phyloP scores from a whole-genome alignment of 2,113 vertebrate genomes.

The Athene cunicularia region DNA sequence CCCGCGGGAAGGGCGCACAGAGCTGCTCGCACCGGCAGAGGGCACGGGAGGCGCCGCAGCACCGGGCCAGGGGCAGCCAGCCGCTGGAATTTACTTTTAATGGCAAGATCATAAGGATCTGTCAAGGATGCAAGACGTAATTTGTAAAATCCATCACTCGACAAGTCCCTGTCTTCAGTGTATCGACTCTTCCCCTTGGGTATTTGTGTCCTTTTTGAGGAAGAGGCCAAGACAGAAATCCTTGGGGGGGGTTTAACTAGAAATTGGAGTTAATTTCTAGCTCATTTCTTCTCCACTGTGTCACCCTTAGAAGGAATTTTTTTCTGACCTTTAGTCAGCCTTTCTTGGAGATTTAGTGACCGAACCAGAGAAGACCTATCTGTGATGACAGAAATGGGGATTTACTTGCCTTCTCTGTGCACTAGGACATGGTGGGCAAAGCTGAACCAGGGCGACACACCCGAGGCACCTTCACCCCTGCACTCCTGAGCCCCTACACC shows the following conservation, averaged over 20 bases:
- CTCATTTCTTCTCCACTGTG: neutral
- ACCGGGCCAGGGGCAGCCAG: neutral
- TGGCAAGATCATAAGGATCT: neutral
- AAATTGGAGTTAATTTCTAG: neutral
- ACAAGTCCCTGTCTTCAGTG: neutral
- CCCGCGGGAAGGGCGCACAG: neutral
- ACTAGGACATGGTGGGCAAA: rapidly evolving
- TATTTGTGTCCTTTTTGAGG: neutral
- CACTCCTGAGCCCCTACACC: neutral
- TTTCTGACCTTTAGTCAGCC: neutral
- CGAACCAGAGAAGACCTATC: neutral
- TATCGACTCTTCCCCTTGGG: neutral
- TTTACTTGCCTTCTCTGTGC: neutral
- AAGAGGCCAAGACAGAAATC: neutral
- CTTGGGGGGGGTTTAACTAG: neutral
- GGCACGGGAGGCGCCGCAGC: neutral
- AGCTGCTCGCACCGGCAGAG: neutral
- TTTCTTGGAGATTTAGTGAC: neutral
- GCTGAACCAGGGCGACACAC: neutral
- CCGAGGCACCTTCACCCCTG: neutral
- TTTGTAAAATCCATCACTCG: neutral
- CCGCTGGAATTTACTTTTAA: neutral
- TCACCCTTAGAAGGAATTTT: neutral
- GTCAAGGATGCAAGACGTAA: neutral
- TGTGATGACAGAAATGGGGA: neutral